Percentiles rank a stretch among this genome's conserved stretches.
phyloP scores from a whole-genome alignment of 2,797 vertebrate genomes.

The Helarctos malayanus region DNA sequence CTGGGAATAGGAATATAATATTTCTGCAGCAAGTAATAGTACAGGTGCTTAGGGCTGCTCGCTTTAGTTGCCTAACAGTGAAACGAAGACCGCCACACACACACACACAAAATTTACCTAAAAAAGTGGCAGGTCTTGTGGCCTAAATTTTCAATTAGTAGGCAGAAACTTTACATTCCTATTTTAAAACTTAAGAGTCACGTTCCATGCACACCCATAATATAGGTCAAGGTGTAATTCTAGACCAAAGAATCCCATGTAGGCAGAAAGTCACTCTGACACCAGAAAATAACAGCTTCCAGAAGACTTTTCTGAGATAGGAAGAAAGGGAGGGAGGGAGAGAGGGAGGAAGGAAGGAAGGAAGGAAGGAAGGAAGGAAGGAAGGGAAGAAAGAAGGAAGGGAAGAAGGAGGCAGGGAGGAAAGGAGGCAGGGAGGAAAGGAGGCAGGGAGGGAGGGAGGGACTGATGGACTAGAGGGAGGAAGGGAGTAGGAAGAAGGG shows the following conservation, averaged over 20 bases:
- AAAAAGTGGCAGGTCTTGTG: slow-evolving; percentile 19
- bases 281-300: slow-evolving; percentile 56
- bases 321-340: background rate
- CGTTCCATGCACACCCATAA: slow-evolving; percentile 10
- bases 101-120: slow-evolving; percentile 39
- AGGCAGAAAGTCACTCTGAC: slow-evolving; percentile 58
- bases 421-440: too few relatives aligned
- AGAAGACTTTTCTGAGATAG: slow-evolving; percentile 40
- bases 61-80: slow-evolving; percentile 51
- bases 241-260: background rate
- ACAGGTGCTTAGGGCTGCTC: slow-evolving; percentile 40
- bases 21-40: slow-evolving; percentile 67
- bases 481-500: background rate
- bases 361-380: background rate
- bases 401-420: too few relatives aligned
- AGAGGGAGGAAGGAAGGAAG: background rate
- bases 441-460: too few relatives aligned
- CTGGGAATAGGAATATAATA: slow-evolving; percentile 76
- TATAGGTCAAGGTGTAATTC: slow-evolving; percentile 61
- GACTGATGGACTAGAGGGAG: background rate
- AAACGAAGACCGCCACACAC: slow-evolving; percentile 20
- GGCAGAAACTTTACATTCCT: slow-evolving; percentile 46
- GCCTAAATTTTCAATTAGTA: slow-evolving; percentile 67
- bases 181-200: slow-evolving; percentile 66
- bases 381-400: background rate